These are phyloP conservation scores for Papilio polytes DNA, from an alignment of 1,140 invertebrate genomes.

Conservation along the genomic window DNA sequence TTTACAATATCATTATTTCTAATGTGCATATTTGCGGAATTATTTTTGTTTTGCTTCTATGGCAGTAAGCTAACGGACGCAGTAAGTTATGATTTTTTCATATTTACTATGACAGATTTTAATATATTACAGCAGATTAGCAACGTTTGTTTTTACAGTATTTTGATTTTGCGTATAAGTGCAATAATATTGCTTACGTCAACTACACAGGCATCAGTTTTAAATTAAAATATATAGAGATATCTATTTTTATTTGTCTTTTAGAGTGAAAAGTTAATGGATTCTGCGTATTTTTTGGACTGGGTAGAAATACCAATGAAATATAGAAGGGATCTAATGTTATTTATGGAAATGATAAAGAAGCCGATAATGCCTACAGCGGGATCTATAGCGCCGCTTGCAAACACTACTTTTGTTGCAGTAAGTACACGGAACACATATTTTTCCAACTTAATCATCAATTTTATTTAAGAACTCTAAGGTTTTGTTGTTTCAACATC, in stretches of 20 bases:
- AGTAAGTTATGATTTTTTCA: slow-evolving; percentile 48
- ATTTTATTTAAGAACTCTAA: too few species aligned
- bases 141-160: too few species aligned
- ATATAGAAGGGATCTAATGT: slow-evolving; percentile 54
- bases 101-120: background rate
- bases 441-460: background rate
- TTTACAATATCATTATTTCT: too few species aligned
- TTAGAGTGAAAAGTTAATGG: slow-evolving; percentile 53
- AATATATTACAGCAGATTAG: too few species aligned
- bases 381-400: too few species aligned
- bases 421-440: slow-evolving; percentile 46
- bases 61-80: slow-evolving; percentile 64
- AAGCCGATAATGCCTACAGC: too few species aligned
- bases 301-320: slow-evolving; percentile 50
- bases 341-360: slow-evolving; percentile 65
- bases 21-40: slow-evolving; percentile 58
- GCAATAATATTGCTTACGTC: too few species aligned
- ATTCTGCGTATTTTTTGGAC: too few species aligned
- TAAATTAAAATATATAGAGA: too few species aligned
- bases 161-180: too few species aligned
- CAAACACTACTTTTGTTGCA: slow-evolving; percentile 64
- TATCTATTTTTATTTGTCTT: slow-evolving; percentile 40
- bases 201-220: too few species aligned
- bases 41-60: slow-evolving; percentile 62
- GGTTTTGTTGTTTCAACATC: too few species aligned